Evolutionary conservation across 2,797 vertebrate species (phyloP).

Genomic region (Vultur gryphus): DNA sequence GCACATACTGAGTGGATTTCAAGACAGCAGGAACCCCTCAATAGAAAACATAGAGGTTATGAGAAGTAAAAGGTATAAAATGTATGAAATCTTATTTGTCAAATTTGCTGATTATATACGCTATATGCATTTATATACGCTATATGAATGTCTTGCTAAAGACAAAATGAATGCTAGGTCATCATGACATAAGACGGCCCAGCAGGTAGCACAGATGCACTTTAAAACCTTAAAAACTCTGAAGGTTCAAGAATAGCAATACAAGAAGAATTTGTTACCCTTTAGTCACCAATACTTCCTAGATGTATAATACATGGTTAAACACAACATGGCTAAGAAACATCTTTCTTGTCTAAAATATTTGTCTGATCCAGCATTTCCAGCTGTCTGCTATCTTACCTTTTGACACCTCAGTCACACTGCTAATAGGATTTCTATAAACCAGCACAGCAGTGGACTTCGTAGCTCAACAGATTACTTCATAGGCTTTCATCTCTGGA

Average conservation of each 20-base stretch:
- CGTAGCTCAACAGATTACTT: slow-evolving; percentile 53
- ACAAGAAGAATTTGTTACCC: neutral
- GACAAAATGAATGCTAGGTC: neutral
- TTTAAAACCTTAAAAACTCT: neutral
- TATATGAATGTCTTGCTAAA: neutral
- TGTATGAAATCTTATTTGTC: neutral
- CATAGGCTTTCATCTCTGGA: slow-evolving; percentile 67
- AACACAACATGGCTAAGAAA: slow-evolving; percentile 20
- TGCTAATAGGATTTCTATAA: slow-evolving; percentile 71
- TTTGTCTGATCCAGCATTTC: slow-evolving; percentile 60
- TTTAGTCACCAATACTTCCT: neutral
- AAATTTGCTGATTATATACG: neutral
- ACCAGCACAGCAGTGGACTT: slow-evolving; percentile 41
- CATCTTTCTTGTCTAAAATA: slow-evolving; percentile 61
- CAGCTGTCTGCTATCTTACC: slow-evolving; percentile 64
- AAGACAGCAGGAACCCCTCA: neutral
- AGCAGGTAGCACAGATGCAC: neutral
- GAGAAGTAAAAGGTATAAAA: neutral
- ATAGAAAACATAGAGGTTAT: neutral
- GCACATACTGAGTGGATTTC: neutral
- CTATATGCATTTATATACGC: neutral
- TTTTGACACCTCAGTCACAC: slow-evolving; percentile 51
- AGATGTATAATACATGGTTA: neutral
- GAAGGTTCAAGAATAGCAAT: neutral
- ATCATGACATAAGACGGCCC: neutral